Evolutionary conservation across 1,140 invertebrate species (phyloP).

Genomic region (Euschistus heros): DNA sequence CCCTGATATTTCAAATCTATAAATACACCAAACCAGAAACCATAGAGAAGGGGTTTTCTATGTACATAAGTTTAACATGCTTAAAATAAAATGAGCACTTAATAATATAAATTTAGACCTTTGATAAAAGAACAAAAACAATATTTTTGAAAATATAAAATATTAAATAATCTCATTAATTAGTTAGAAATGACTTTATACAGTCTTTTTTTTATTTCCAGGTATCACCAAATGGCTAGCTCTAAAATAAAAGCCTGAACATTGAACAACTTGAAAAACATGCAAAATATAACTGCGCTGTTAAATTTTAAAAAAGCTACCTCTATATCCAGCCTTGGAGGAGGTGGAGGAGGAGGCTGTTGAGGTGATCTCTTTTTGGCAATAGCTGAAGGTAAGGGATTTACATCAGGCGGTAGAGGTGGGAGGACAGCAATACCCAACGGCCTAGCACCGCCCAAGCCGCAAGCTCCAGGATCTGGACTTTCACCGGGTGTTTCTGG

Average conservation of each 20-base stretch:
- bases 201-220: no score
- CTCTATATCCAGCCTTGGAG: conserved; percentile 54
- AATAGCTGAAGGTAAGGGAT: conserved; percentile 35
- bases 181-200: no score
- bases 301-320: conserved; percentile 35
- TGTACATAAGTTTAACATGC: not conserved
- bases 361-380: conserved; percentile 36
- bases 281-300: not conserved
- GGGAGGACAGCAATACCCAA: conserved; percentile 44
- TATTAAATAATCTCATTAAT: no score
- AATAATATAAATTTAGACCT: no score
- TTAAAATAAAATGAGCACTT: no score
- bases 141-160: no score
- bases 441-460: conserved; percentile 62
- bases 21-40: not conserved
- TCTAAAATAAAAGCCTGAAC: no score
- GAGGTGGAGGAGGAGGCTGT: conserved; percentile 42
- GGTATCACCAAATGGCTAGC: no score
- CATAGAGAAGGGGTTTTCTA: not conserved
- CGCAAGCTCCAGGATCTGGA: conserved; percentile 57
- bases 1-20: not conserved
- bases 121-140: no score
- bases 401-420: conserved; percentile 42
- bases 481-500: conserved; percentile 52
- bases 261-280: not conserved